Base-by-base conservation (phyloP, 2,888 invertebrate genomes). In the Dorcus hopei region DNA sequence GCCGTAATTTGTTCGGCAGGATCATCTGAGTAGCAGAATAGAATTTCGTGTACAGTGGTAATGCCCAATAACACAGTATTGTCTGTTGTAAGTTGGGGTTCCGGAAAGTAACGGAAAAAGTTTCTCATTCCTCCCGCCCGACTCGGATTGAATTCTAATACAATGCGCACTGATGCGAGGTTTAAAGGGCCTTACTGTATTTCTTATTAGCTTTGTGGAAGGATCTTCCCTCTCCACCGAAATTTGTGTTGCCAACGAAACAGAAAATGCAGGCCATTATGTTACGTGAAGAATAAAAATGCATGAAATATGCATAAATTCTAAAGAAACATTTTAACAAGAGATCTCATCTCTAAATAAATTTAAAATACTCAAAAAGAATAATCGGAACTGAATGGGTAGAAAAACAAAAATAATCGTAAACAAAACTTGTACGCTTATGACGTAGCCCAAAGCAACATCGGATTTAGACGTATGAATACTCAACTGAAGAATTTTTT, bases 81-180 rank as follows among this genome's bases (percentile, higher is more conserved):
- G 39, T 50, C 3, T 50, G 14, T 50, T 16, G 38, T 40, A 50
- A 50, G 50, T 39, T 50, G 50, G 45, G 23, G 14, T 38, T 16
- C 39, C 16, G 40, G 50, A 50, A 50, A 50, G 50, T 50, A 50
- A 39, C 50, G 6, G 39, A 39, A 50, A 50, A 50, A 50, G 50
- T 50, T 50, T 45, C 45, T 11, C 45, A 14, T 19, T 14, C 40
- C 40, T 50, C 38, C 19, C 9, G 9, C 26, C 50, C 39, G 40
- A 50, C 50, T 39, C 40, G 50, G 50, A 50, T 50, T 50, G 50
- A 50, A 50, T 50, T 39, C 50, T 50, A 50, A 50, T 50, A 45
- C 45, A 45, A 45, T 45, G 45, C 45, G 45, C 45, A 45, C 45
- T 45, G 45, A 45, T 45, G 45, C 45, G 45, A n/a, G 45, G 45